Conservation (phyloP, 1,140 invertebrate species). For the Dreissena polymorpha region DNA sequence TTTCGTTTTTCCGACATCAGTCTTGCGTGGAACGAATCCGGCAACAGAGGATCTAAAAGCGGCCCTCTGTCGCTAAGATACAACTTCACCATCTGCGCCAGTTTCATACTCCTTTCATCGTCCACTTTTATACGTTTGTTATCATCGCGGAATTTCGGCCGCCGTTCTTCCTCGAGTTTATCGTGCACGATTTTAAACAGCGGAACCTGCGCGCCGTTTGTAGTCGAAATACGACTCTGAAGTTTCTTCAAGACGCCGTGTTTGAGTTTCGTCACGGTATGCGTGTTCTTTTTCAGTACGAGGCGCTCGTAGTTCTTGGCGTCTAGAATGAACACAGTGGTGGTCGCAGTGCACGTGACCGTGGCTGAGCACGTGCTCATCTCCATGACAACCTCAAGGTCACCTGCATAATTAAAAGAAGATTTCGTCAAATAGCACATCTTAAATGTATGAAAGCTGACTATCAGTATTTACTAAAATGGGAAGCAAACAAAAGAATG, state of each 20-base stretch:
- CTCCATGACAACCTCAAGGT: slow-evolving; percentile 73
- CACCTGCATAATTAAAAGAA: slow-evolving; percentile 56
- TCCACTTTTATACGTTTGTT: slow-evolving; percentile 44
- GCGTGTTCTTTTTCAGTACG: slow-evolving; percentile 69
- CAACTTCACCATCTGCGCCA: slow-evolving; percentile 64
- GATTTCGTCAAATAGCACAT: too few relatives aligned
- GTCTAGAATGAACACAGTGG: slow-evolving; percentile 73
- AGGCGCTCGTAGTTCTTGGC: slow-evolving; percentile 75
- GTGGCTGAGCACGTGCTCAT: slow-evolving; percentile 71
- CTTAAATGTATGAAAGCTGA: too few relatives aligned
- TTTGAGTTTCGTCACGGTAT: slow-evolving; percentile 66
- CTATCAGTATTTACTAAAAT: too few relatives aligned
- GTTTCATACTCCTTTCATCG: slow-evolving; percentile 50
- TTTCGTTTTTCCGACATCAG: slow-evolving; percentile 62
- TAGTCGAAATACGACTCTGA: slow-evolving; percentile 57
- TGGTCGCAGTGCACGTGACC: slow-evolving; percentile 69
- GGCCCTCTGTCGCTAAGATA: slow-evolving; percentile 67
- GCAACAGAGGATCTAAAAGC: slow-evolving; percentile 69
- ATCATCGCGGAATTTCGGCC: slow-evolving; percentile 46
- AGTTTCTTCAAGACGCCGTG: slow-evolving; percentile 70
- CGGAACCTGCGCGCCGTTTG: slow-evolving; percentile 63
- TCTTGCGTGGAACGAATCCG: slow-evolving; percentile 65
- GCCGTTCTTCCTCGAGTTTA: slow-evolving; percentile 59
- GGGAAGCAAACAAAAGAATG: too few relatives aligned
- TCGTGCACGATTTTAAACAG: slow-evolving; percentile 58